Conservation (phyloP, 2,888 invertebrate genomes). For the Protophormia terraenovae region DNA sequence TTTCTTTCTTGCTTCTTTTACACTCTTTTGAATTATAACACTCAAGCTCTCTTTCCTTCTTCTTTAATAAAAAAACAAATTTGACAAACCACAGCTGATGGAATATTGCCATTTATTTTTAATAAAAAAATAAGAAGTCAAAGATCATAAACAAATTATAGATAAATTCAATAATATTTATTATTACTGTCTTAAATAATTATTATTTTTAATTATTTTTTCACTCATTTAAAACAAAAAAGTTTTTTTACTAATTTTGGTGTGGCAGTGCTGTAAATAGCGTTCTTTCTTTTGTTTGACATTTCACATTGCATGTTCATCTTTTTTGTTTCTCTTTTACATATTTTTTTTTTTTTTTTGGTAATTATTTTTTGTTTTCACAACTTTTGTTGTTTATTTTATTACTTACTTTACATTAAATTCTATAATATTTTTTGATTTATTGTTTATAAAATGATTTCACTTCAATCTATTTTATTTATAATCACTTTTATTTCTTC, state of each 20-base stretch:
- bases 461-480: neutral
- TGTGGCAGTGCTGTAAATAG: constrained; percentile 54
- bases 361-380: constrained; percentile 46
- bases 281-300: constrained; percentile 61
- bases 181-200: neutral
- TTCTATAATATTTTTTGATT: neutral
- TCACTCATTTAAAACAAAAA: neutral
- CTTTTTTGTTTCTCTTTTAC: constrained; percentile 42
- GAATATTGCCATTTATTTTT: constrained; percentile 37
- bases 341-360: constrained; percentile 32
- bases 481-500: neutral
- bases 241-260: constrained; percentile 1
- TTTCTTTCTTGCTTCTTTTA: constrained; percentile 53
- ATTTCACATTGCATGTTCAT: constrained; percentile 53
- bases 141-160: neutral
- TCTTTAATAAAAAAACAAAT: constrained; percentile 35
- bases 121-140: neutral
- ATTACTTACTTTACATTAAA: neutral
- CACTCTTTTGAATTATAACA: constrained; percentile 40
- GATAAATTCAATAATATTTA: neutral
- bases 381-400: constrained; percentile 33
- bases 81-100: constrained; percentile 60
- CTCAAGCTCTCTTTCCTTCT: constrained; percentile 23
- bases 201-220: neutral
- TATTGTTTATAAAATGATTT: constrained; percentile 33